Evolutionary conservation across 1,140 invertebrate genomes (phyloP).

Genomic region (Macrobrachium rosenbergii): DNA sequence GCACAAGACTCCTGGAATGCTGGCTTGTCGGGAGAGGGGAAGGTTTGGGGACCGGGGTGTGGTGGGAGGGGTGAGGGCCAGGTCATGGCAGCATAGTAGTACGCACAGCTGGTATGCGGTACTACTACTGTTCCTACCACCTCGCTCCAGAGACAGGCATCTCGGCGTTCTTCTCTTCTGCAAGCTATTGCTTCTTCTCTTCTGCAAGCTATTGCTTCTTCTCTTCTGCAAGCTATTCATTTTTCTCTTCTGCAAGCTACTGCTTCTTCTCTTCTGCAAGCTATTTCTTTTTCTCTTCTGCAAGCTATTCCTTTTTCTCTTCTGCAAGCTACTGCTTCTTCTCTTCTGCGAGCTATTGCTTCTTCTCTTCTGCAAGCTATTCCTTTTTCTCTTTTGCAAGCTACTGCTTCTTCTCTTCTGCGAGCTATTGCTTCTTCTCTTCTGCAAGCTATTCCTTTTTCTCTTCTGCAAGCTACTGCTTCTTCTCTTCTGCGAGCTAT

Average conservation of each 20-base stretch:
- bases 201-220: neutral
- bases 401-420: neutral
- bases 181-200: no score
- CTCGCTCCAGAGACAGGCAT: no score
- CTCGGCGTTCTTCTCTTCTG: no score
- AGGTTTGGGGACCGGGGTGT: no score
- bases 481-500: neutral
- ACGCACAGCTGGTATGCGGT: no score
- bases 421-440: neutral
- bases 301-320: neutral
- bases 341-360: neutral
- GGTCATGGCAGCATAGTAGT: no score
- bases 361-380: neutral
- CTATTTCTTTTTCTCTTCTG: no score
- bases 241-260: neutral
- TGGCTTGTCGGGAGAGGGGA: no score
- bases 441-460: neutral
- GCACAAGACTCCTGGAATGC: no score
- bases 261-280: constrained; percentile 13
- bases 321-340: neutral
- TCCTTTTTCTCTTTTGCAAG: neutral
- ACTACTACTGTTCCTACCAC: no score
- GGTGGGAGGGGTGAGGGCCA: no score
- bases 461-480: neutral
- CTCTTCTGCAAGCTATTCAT: neutral